Evolutionary conservation across 2,888 invertebrate species (phyloP).

Genomic region (Romanomermis culicivorax): DNA sequence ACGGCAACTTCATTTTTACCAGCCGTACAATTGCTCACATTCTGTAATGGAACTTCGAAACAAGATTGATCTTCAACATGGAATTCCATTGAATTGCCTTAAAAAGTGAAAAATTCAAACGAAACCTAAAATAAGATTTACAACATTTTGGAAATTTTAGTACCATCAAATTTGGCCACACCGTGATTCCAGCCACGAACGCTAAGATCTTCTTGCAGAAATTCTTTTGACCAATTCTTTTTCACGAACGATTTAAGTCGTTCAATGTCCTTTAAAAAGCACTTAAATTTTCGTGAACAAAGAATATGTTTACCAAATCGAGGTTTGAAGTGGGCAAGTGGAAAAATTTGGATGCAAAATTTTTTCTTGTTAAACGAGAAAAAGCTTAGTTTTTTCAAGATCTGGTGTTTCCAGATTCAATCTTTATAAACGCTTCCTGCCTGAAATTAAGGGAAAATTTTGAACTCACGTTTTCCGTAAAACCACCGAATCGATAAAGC

Average conservation of each 20-base stretch:
- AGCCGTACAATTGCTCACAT: constrained; percentile 83
- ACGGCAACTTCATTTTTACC: constrained; percentile 94
- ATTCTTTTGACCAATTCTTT: constrained; percentile 49
- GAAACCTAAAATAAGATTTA: background rate
- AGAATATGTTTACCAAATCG: too few species aligned
- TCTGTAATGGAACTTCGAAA: constrained; percentile 75
- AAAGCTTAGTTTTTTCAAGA: too few species aligned
- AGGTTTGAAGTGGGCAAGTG: too few species aligned
- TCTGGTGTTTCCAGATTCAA: too few species aligned
- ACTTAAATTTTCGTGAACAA: too few species aligned
- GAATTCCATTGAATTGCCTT: constrained; percentile 20
- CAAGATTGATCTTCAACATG: constrained; percentile 18
- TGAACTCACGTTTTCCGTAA: constrained; percentile 50
- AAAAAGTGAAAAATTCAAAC: background rate
- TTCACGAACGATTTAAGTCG: constrained; percentile 73
- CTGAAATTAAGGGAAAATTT: too few species aligned
- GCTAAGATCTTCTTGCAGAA: constrained; percentile 73
- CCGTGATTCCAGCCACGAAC: constrained; percentile 99
- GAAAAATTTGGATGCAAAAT: too few species aligned
- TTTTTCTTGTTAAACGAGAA: too few species aligned
- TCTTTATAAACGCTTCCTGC: too few species aligned
- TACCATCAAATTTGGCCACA: constrained; percentile 65
- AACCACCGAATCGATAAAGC: constrained; percentile 73
- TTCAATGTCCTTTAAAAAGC: constrained; percentile 63
- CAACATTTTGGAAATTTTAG: background rate